Percentiles rank a stretch among this genome's conserved stretches.
phyloP scores from a whole-genome alignment of 2,113 vertebrate species.

The Trogon melanurus region DNA sequence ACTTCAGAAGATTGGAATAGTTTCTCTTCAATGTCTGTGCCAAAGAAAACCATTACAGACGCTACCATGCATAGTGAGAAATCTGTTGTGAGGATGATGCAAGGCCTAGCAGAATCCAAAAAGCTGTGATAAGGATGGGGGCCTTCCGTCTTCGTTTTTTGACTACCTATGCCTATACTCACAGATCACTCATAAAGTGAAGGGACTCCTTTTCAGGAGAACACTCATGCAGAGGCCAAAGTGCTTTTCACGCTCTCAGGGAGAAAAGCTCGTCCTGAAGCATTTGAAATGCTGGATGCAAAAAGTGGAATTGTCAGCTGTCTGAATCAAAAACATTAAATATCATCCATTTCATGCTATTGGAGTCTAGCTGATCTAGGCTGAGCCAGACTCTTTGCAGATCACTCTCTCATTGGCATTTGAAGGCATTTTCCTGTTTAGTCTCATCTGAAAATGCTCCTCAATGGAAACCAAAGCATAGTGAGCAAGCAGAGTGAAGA shows the following conservation, averaged over 20 bases:
- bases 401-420: background rate
- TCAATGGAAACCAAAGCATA: background rate
- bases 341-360: background rate
- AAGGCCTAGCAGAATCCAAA: background rate
- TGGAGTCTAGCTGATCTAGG: background rate
- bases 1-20: background rate
- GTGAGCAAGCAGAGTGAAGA: background rate
- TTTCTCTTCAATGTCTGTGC: background rate
- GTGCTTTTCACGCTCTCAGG: accelerated
- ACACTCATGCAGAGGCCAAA: background rate
- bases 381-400: background rate
- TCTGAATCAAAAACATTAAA: background rate
- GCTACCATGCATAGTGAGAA: background rate
- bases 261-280: background rate
- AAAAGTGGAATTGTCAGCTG: background rate
- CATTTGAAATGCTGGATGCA: background rate
- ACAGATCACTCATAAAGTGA: background rate
- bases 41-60: background rate
- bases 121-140: background rate
- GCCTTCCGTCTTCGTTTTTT: background rate
- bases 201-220: background rate
- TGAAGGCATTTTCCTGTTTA: background rate
- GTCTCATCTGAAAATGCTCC: background rate
- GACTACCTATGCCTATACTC: background rate
- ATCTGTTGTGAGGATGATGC: background rate